Evolutionary conservation across 2,113 vertebrate genomes (phyloP).

Genomic region (Cavia porcellus): DNA sequence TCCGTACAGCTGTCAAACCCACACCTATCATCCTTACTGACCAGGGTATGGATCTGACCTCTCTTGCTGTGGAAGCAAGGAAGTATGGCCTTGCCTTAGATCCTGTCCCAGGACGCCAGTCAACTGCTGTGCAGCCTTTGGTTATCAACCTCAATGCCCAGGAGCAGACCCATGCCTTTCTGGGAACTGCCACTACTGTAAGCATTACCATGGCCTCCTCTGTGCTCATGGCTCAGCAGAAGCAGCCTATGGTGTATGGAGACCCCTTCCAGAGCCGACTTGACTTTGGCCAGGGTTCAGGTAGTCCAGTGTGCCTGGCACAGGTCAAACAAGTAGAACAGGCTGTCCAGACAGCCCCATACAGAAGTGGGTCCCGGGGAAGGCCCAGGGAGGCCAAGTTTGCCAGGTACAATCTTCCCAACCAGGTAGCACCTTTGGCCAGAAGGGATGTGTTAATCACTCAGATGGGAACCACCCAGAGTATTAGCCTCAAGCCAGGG

Average conservation of each 20-base stretch:
- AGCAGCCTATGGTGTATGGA: constrained; percentile 95
- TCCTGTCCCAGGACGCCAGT: constrained; percentile 91
- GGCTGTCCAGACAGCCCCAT: constrained; percentile 84
- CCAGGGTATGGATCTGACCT: constrained; percentile 98
- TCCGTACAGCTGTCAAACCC: constrained; percentile 93
- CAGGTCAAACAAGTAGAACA: constrained; percentile 93
- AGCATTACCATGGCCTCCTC: constrained; percentile 94
- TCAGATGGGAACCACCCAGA: constrained; percentile 90
- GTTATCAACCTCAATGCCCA: constrained; percentile 98
- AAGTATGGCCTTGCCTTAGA: constrained; percentile 95
- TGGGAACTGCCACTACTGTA: constrained; percentile 92
- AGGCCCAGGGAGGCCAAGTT: constrained; percentile 95
- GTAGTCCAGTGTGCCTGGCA: constrained; percentile 94
- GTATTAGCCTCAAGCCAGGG: constrained; percentile 89
- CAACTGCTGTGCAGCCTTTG: constrained; percentile 95
- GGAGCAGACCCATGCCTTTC: constrained; percentile 93
- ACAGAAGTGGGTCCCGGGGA: constrained; percentile 87
- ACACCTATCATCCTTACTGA: constrained; percentile 98
- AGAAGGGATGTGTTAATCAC: constrained; percentile 94
- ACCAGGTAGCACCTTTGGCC: constrained; percentile 91
- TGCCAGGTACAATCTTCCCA: constrained; percentile 94
- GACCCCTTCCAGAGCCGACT: constrained; percentile 97
- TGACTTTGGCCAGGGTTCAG: constrained; percentile 95
- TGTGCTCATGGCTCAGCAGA: constrained; percentile 94
- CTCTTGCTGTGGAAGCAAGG: constrained; percentile 94